Base-by-base conservation (phyloP, 2,888 invertebrate genomes). In the Glaucopsyche alexis region DNA sequence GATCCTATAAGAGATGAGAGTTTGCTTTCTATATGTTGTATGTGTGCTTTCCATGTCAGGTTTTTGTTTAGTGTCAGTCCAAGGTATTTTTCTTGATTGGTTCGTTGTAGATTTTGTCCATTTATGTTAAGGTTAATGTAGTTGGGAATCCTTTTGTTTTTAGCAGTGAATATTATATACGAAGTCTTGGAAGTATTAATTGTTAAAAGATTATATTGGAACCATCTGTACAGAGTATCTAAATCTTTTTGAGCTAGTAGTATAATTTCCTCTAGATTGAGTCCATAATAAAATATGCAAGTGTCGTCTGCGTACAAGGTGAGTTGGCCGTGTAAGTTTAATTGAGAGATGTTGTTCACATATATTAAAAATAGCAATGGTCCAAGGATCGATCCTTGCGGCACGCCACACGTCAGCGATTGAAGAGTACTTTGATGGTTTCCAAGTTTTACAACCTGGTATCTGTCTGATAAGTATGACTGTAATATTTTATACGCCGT, bases 331-430 rank as follows among this genome's bases (percentile, higher is more conserved):
- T 66, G 40, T n/a, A 66, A 42, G 9, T 38, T 38, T 14, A 42
- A 38, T 42, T 66, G 4, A 9, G 7, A 16, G 14, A 66, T 42
- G 9, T 66, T n/a, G 7, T 66, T 66, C 16, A 66, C 2, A 45
- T 42, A 67, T n/a, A 67, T 67, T 45, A 45, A 16, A 42, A 67
- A 67, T 9, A 67, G 13, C 11, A 67, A 47, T 45, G 67, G 67
- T 5, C 11, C 45, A 7, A 67, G 19, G 6, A 67, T 67, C 6
- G 67, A 67, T 0, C 67, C 67, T 11, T 67, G 67, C 8, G 67
- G 67, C 2, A 67, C 67, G 13, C 67, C 67, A 40, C 29, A 40
- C 2, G 19, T 19, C 13, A 45, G 7, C 8, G 19, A 7, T 67
- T 19, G 47, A 45, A 47, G 13, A 45, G 45, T 13, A 47, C 67